Conservation (phyloP, 2,888 invertebrate species). For the Lasius platythorax region DNA sequence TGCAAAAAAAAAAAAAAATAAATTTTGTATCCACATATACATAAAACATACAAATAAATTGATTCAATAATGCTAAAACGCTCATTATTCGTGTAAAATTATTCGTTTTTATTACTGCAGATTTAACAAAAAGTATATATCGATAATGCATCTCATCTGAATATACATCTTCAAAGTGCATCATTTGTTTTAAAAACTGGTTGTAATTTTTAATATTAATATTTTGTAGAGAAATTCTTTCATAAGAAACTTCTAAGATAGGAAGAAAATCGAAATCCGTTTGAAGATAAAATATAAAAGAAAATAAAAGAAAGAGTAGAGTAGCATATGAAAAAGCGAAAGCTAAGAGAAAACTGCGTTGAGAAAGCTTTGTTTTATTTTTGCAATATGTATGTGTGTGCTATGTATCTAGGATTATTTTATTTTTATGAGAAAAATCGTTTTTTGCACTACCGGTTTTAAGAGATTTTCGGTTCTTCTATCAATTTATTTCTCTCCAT, state of each 20-base stretch:
- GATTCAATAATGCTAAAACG: background rate
- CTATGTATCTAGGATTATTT: background rate
- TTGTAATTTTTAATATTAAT: background rate
- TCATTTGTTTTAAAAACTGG: background rate
- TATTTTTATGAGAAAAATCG: background rate
- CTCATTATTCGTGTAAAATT: background rate
- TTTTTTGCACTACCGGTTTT: background rate
- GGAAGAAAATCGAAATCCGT: background rate
- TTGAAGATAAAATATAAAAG: background rate
- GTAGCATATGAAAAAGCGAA: background rate
- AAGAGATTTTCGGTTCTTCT: background rate
- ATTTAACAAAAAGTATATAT: background rate
- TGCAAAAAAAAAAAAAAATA: background rate
- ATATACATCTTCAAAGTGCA: background rate
- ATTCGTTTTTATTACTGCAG: background rate
- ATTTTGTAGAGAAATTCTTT: constrained; percentile 1
- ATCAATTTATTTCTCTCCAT: background rate
- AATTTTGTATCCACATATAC: too few species aligned
- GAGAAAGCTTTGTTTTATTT: constrained; percentile 1
- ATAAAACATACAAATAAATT: background rate
- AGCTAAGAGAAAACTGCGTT: background rate
- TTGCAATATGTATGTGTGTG: background rate
- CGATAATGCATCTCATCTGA: background rate
- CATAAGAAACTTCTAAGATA: constrained; percentile 1
- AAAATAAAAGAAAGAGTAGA: background rate